Percentiles rank a stretch among this genome's conserved stretches.
These are phyloP conservation scores for Ciconia nigra DNA, from an alignment of 2,797 vertebrate genomes.

Conservation along the genomic window DNA sequence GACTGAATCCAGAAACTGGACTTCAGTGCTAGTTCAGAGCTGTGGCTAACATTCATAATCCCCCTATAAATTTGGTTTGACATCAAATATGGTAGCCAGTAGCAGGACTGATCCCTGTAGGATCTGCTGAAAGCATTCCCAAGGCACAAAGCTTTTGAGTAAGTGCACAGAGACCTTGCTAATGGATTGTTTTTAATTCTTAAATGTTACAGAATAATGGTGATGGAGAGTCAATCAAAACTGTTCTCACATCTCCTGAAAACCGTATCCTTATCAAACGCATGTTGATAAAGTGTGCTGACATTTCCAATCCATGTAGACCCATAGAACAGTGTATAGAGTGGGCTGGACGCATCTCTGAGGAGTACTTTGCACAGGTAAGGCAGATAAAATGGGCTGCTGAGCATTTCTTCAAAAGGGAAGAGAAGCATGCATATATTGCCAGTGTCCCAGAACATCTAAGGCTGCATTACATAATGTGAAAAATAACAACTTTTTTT, in stretches of 20 bases:
- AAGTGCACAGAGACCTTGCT: not conserved
- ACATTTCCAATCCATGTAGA: conserved; percentile 95
- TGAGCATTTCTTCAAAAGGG: not conserved
- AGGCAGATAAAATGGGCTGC: not conserved
- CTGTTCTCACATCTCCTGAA: conserved; percentile 86
- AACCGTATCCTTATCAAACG: conserved; percentile 93
- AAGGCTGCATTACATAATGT: not conserved
- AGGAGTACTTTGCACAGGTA: conserved; percentile 98
- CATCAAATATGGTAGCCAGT: not conserved
- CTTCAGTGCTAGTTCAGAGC: not conserved
- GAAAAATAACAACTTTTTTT: not conserved
- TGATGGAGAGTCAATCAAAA: conserved; percentile 82
- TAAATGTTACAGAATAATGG: conserved; percentile 69
- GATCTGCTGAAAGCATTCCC: not conserved
- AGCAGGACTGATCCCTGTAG: not conserved
- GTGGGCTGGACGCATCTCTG: conserved; percentile 95
- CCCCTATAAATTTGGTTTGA: not conserved
- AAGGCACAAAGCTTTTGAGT: not conserved
- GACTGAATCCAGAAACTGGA: not conserved
- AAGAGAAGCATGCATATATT: not conserved
- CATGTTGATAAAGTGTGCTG: conserved; percentile 97
- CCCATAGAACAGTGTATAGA: conserved; percentile 90
- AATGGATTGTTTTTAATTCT: conserved; percentile 39
- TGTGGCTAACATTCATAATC: not conserved
- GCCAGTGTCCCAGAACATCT: not conserved